phyloP scores from a whole-genome alignment of 2,888 invertebrate genomes.

The Tetragonisca angustula region DNA sequence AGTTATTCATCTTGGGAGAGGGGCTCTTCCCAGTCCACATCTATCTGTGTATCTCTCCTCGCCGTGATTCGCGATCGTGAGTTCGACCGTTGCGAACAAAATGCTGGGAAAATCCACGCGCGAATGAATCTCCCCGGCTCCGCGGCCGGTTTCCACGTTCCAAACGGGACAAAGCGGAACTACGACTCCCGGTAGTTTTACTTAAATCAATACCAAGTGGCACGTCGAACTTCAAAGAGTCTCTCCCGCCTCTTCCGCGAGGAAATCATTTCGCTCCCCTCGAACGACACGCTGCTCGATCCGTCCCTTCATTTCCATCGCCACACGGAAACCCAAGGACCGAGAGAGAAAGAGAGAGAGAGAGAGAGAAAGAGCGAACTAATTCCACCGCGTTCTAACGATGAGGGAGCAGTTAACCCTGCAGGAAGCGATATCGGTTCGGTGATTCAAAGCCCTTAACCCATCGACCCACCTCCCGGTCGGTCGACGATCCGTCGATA shows the following conservation, averaged over 20 bases:
- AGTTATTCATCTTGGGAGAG: constrained; percentile 37
- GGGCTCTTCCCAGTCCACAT: no score
- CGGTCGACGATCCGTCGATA: constrained; percentile 36
- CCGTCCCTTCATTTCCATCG: constrained; percentile 44
- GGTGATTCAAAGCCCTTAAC: constrained; percentile 40
- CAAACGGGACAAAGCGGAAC: not conserved
- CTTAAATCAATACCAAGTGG: not conserved
- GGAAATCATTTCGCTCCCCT: not conserved
- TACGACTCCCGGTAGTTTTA: not conserved
- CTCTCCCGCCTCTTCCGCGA: not conserved
- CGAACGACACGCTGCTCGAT: not conserved
- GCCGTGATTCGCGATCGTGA: no score
- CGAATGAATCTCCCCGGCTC: not conserved
- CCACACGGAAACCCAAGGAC: constrained; percentile 17
- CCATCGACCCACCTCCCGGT: not conserved
- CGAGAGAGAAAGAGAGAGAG: not conserved
- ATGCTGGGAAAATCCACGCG: not conserved
- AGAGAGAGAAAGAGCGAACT: not conserved
- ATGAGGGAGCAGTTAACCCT: constrained; percentile 43
- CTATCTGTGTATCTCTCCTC: not conserved
- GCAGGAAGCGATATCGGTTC: constrained; percentile 49
- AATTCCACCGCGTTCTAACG: constrained; percentile 25
- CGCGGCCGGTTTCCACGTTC: no score
- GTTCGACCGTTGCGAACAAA: not conserved
- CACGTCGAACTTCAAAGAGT: not conserved